These are phyloP conservation scores for Sebastes oblongus DNA, from an alignment of 2,797 vertebrate species.

Conservation along the genomic window DNA sequence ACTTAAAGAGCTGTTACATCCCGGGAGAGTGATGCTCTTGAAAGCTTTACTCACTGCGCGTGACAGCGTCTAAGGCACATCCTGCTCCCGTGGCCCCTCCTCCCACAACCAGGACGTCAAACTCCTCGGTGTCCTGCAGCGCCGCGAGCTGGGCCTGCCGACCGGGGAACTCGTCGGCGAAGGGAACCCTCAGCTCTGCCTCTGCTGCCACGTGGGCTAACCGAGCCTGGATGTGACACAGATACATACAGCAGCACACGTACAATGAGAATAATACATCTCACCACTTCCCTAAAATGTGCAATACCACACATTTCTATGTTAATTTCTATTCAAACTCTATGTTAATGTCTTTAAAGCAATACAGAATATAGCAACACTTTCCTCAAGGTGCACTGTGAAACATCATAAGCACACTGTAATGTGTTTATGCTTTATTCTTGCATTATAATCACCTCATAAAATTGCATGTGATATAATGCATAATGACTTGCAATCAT, in stretches of 20 bases:
- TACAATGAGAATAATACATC: neutral
- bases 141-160: conserved; percentile 84
- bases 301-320: neutral
- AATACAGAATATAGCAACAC: conserved; percentile 24
- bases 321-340: neutral
- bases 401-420: conserved; percentile 48
- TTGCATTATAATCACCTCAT: conserved; percentile 9
- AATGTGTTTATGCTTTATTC: neutral
- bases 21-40: neutral
- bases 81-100: conserved; percentile 95
- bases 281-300: rapidly evolving
- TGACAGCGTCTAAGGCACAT: conserved; percentile 94
- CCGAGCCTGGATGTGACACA: conserved; percentile 73
- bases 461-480: conserved; percentile 12
- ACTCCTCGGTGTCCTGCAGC: conserved; percentile 82
- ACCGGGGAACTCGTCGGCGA: conserved; percentile 81
- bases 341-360: neutral
- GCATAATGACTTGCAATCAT: conserved; percentile 40
- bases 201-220: conserved; percentile 85
- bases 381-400: conserved; percentile 22
- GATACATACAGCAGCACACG: neutral
- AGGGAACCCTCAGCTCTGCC: conserved; percentile 71
- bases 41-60: conserved; percentile 84
- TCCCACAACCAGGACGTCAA: conserved; percentile 92
- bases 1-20: neutral